These are phyloP conservation scores for Ips typographus DNA, from an alignment of 1,140 invertebrate genomes.

Conservation along the genomic window DNA sequence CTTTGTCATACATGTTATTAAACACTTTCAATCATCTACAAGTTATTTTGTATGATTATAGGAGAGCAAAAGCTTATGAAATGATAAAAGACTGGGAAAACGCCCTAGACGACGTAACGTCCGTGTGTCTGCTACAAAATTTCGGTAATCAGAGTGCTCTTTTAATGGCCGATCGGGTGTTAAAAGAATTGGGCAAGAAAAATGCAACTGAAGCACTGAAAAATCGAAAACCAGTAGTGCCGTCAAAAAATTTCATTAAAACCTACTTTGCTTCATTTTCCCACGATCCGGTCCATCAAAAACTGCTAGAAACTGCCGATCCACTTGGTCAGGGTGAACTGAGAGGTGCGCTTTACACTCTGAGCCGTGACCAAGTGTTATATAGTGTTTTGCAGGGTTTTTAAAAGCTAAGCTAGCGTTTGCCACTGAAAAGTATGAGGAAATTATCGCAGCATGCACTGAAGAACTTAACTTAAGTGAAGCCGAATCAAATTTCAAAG, in stretches of 20 bases:
- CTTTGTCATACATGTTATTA: no score
- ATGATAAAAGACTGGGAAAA: constrained; percentile 73
- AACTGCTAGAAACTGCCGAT: constrained; percentile 43
- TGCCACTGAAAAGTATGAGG: constrained; percentile 71
- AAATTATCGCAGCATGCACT: constrained; percentile 76
- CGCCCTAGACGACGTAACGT: constrained; percentile 88
- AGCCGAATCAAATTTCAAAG: constrained; percentile 55
- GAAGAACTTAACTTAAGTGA: constrained; percentile 74
- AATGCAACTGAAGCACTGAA: constrained; percentile 72
- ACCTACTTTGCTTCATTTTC: constrained; percentile 85
- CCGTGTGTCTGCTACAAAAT: constrained; percentile 85
- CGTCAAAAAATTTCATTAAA: constrained; percentile 81
- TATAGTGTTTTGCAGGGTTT: constrained; percentile 56
- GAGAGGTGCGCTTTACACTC: constrained; percentile 29
- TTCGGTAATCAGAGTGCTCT: constrained; percentile 81
- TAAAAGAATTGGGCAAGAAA: constrained; percentile 75
- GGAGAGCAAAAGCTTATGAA: constrained; percentile 83
- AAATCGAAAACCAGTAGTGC: constrained; percentile 69
- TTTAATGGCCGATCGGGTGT: constrained; percentile 78
- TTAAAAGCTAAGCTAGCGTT: constrained; percentile 67
- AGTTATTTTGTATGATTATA: constrained; percentile 24
- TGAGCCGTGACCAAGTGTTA: neutral
- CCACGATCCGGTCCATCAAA: constrained; percentile 70
- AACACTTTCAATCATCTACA: no score
- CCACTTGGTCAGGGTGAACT: constrained; percentile 46